Evolutionary conservation across 2,888 invertebrate genomes (phyloP).

Genomic region (Hirtodrosophila alboralis): DNA sequence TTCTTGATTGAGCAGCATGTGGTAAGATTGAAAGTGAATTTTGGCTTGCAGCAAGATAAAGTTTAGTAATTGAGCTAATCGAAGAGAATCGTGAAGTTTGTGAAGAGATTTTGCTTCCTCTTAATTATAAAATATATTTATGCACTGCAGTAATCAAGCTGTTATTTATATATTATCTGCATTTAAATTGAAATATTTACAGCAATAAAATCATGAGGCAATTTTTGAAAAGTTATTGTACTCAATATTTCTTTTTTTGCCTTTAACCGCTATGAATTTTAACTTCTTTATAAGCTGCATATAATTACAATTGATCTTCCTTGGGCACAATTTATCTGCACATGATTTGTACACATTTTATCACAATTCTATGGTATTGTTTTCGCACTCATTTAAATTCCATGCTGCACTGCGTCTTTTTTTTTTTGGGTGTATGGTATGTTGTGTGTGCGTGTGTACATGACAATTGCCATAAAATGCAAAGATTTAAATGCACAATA

Average conservation of each 20-base stretch:
- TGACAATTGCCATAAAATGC: conserved; percentile 24
- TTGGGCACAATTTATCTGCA: conserved; percentile 40
- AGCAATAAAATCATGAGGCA: no score
- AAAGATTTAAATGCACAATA: conserved; percentile 18
- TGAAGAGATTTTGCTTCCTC: neutral
- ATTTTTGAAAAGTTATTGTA: conserved; percentile 15
- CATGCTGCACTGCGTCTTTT: conserved; percentile 34
- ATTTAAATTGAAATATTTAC: conserved; percentile 15
- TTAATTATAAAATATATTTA: neutral
- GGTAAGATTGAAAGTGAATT: conserved; percentile 1
- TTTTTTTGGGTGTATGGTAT: no score
- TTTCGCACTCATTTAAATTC: conserved; percentile 63
- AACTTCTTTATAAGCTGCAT: conserved; percentile 7
- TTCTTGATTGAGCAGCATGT: conserved; percentile 13
- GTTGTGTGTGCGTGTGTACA: conserved; percentile 1
- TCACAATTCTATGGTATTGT: conserved; percentile 35
- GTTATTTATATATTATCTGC: no score
- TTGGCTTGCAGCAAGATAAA: neutral
- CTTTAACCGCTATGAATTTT: conserved; percentile 13
- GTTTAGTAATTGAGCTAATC: no score
- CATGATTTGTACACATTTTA: conserved; percentile 54
- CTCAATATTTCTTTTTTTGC: neutral
- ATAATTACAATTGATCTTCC: conserved; percentile 30
- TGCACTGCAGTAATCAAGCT: neutral
- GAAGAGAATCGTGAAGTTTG: no score